A percentile compares a stretch with the other conserved stretches of the same genome.
phyloP scores from a whole-genome alignment of 2,797 vertebrate species.

The Hippoglossus hippoglossus region DNA sequence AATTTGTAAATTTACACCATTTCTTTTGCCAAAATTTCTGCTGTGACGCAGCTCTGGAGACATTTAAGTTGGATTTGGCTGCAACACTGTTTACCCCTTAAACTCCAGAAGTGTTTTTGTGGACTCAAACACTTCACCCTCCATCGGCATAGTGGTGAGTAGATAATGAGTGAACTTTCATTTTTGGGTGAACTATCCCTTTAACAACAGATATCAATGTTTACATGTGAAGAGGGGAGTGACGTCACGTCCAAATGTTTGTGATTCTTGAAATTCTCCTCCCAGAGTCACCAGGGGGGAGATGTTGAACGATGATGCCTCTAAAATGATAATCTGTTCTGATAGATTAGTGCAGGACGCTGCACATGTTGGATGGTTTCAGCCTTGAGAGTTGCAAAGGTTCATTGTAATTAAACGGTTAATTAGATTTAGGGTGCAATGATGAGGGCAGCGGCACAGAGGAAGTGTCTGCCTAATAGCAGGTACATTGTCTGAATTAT shows the following conservation, averaged over 20 bases:
- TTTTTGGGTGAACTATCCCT: neutral
- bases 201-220: slow-evolving; percentile 16
- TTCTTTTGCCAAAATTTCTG: too few relatives aligned
- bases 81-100: too few relatives aligned
- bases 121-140: too few relatives aligned
- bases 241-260: slow-evolving; percentile 25
- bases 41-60: too few relatives aligned
- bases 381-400: slow-evolving; percentile 41
- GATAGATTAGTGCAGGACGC: slow-evolving; percentile 11
- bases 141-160: too few relatives aligned
- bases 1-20: too few relatives aligned
- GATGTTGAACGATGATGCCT: slow-evolving; percentile 39
- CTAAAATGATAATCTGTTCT: slow-evolving; percentile 45
- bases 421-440: slow-evolving; percentile 50
- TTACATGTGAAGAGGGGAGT: slow-evolving; percentile 13
- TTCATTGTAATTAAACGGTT: slow-evolving; percentile 51
- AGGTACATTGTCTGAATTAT: slow-evolving; percentile 43
- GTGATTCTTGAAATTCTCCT: slow-evolving; percentile 30
- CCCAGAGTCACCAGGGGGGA: slow-evolving; percentile 24
- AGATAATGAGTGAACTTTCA: too few relatives aligned
- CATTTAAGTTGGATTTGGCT: too few relatives aligned
- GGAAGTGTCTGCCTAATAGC: slow-evolving; percentile 29
- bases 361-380: slow-evolving; percentile 36
- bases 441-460: slow-evolving; percentile 17
- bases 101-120: too few relatives aligned